A percentile compares a stretch with the other conserved stretches of the same genome.
Evolutionary conservation across 2,113 vertebrate species (phyloP).

Genomic region (Menidia beryllina): DNA sequence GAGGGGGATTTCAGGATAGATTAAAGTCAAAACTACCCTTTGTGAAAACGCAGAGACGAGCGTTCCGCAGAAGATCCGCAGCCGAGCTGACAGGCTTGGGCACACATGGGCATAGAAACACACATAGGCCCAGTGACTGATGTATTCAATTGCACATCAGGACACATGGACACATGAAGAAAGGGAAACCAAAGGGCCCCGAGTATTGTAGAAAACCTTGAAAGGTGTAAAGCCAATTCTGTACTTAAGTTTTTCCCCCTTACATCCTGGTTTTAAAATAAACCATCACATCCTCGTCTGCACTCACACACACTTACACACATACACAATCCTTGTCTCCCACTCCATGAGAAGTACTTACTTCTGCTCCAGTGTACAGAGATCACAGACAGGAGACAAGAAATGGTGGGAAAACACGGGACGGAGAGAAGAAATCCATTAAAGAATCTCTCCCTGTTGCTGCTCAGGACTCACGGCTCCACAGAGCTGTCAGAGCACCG

Average conservation of each 20-base stretch:
- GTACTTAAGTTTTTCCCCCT: conserved; percentile 42
- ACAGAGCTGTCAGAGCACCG: conserved; percentile 38
- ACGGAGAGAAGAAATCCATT: conserved; percentile 42
- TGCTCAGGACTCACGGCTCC: conserved; percentile 18
- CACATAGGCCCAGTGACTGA: conserved; percentile 38
- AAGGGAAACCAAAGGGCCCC: not conserved
- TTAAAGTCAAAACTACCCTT: conserved; percentile 77
- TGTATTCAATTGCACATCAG: not conserved
- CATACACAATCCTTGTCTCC: conserved; percentile 36
- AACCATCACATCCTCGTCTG: conserved; percentile 18
- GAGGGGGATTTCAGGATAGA: conserved; percentile 68
- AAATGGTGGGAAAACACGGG: conserved; percentile 51
- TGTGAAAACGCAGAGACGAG: conserved; percentile 58
- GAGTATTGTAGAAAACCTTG: conserved; percentile 40
- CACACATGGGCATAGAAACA: conserved; percentile 10
- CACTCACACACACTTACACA: conserved; percentile 14
- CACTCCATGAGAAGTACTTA: conserved; percentile 66
- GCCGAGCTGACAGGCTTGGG: conserved; percentile 62
- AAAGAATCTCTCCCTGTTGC: conserved; percentile 41
- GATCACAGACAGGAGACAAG: conserved; percentile 60
- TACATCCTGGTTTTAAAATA: conserved; percentile 24
- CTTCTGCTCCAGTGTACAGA: conserved; percentile 68
- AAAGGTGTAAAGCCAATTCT: conserved; percentile 22
- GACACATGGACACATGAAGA: conserved; percentile 19
- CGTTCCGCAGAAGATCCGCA: conserved; percentile 48